Evolutionary conservation across 2,113 vertebrate species (phyloP), one percentile per base, ranked within the genome.

Genomic region (Sebastes fasciatus): DNA sequence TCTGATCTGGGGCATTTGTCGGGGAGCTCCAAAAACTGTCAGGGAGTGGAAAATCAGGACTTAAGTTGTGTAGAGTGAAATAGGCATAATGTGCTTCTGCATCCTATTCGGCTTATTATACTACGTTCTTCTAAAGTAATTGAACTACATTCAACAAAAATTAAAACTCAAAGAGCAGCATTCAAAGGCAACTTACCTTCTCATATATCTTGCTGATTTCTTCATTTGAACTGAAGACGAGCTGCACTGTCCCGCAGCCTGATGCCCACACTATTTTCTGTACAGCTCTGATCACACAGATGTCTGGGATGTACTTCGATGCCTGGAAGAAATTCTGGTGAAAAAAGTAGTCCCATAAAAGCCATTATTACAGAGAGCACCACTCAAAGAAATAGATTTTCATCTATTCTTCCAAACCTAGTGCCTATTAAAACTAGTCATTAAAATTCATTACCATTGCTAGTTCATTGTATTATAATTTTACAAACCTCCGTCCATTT

Each of bases 261-360:
- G 98, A 99, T 11, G 98, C 97, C 98, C 98, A 99, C 84, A 98
- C 97, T 55, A 99, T 99, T 95, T 99, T 99, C 89, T 99, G 98
- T 73, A 99, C 96, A 62, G 98, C 98, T 92, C 97, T 96, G 91
- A 99, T 99, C 85, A 99, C 98, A 94, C 97, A 98, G 80, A 99
- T 99, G 93, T 99, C 98, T 92, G 98, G 98, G 96, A 99, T 99
- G 74, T 98, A 99, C 90, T 99, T 98, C 55, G 98, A 99, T 79
- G 97, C 97, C 96, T 99, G 94, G 79, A 96, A 97, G 83, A 94
- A 95, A 91, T 93, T 88, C 92, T 95, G 89, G 51, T 88, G 83
- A 83, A 51, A 58, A 70, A 90, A 74, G 84, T 17, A 77, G 66
- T 70, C 46, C 69, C 86, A 89, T 77, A 80, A 83, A 81, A 89